A percentile compares a stretch with the other conserved stretches of the same genome.
Conservation (phyloP, 2,888 invertebrate species). For the Tiliacea citrago region DNA sequence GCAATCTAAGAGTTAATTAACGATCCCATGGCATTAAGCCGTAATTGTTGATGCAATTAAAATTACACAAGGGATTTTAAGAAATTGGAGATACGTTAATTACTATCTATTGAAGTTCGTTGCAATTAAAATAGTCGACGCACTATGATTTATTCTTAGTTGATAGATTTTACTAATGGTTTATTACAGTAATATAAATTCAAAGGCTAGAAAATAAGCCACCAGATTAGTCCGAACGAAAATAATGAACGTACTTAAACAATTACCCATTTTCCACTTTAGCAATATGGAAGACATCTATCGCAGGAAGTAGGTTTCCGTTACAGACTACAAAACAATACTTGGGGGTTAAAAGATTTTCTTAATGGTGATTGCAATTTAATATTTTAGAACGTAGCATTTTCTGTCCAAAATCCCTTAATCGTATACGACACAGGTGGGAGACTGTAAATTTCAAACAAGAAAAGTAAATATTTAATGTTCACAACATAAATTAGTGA, state of each 20-base stretch:
- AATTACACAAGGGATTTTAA: slow-evolving; percentile 56
- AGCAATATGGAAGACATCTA: slow-evolving; percentile 21
- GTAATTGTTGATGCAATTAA: slow-evolving; percentile 68
- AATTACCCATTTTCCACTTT: slow-evolving; percentile 29
- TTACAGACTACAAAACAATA: slow-evolving; percentile 19
- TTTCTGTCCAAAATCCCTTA: not conserved
- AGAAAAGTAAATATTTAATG: not conserved
- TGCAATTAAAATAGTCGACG: slow-evolving; percentile 68
- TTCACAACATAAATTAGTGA: slow-evolving; percentile 12
- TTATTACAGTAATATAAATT: slow-evolving; percentile 23
- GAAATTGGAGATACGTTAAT: slow-evolving; percentile 57
- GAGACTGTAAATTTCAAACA: not conserved
- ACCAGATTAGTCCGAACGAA: slow-evolving; percentile 16
- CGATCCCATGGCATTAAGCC: slow-evolving; percentile 68
- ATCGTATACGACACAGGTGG: not conserved
- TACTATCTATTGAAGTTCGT: slow-evolving; percentile 47
- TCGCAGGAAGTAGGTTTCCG: slow-evolving; percentile 18
- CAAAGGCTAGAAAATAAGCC: slow-evolving; percentile 12
- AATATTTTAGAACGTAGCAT: not conserved
- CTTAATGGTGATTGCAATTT: slow-evolving; percentile 3
- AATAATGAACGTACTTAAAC: slow-evolving; percentile 15
- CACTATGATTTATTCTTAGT: slow-evolving; percentile 41
- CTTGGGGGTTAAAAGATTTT: slow-evolving; percentile 12
- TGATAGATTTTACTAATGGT: slow-evolving; percentile 21
- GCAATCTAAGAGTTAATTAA: slow-evolving; percentile 70